Percentiles rank a stretch among this genome's conserved stretches.
Conservation (phyloP, 2,888 invertebrate species). For the Xestia sexstrigata region DNA sequence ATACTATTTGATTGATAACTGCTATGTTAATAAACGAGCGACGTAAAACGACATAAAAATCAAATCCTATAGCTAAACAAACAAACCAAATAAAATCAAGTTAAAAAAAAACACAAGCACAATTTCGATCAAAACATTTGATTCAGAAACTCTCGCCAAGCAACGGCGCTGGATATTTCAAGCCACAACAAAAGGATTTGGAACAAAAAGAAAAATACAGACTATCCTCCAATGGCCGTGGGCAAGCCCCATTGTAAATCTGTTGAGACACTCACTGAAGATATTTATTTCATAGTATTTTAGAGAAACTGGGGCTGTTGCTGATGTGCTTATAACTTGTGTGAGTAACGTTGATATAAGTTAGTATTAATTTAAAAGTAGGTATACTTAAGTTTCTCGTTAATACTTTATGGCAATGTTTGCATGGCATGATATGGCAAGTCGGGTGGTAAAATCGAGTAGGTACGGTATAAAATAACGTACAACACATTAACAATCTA, state of each 20-base stretch:
- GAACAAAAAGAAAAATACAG: slow-evolving; percentile 58
- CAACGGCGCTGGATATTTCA: slow-evolving; percentile 53
- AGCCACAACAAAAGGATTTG: slow-evolving; percentile 63
- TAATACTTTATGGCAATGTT: background rate
- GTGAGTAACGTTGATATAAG: background rate
- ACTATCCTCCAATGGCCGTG: slow-evolving; percentile 47
- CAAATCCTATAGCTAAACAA: background rate
- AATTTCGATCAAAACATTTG: slow-evolving; percentile 61
- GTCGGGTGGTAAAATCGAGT: too few relatives aligned
- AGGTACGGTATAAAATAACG: too few relatives aligned
- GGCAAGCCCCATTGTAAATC: slow-evolving; percentile 63
- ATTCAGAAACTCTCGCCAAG: slow-evolving; percentile 45
- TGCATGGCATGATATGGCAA: too few relatives aligned
- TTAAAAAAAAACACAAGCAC: slow-evolving; percentile 22
- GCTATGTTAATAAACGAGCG: background rate
- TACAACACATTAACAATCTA: too few relatives aligned
- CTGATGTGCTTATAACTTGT: slow-evolving; percentile 21
- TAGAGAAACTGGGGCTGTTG: slow-evolving; percentile 23
- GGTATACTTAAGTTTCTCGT: background rate
- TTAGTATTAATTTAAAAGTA: background rate
- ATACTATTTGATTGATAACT: background rate
- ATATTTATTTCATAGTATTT: slow-evolving; percentile 60
- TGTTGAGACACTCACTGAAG: slow-evolving; percentile 49
- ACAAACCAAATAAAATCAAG: background rate
- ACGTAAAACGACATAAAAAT: background rate